A percentile compares a stretch with the other conserved stretches of the same genome.
Evolutionary conservation across 2,888 invertebrate species (phyloP).

Genomic region (Parasteatoda lunata): DNA sequence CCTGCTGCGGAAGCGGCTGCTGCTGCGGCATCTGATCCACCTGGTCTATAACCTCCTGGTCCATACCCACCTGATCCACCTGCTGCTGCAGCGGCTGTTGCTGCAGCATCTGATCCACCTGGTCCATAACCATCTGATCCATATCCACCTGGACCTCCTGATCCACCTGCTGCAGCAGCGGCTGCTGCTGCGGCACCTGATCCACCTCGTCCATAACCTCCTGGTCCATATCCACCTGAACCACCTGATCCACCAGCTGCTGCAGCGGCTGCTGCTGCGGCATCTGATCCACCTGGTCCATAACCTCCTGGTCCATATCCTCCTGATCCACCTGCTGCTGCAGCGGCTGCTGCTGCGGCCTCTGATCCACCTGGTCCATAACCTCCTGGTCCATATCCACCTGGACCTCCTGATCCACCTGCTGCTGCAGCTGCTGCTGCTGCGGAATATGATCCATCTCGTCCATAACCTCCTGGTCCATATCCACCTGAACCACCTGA

Average conservation of each 20-base stretch:
- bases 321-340: not conserved
- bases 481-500: too few relatives aligned
- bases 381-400: too few relatives aligned
- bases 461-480: too few relatives aligned
- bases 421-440: too few relatives aligned
- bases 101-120: not conserved
- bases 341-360: not conserved
- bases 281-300: not conserved
- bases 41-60: not conserved
- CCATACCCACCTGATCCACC: not conserved
- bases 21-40: not conserved
- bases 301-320: not conserved
- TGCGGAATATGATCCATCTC: too few relatives aligned
- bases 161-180: not conserved
- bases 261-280: not conserved
- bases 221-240: too few relatives aligned
- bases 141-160: not conserved
- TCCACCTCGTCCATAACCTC: too few relatives aligned
- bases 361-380: not conserved
- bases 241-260: not conserved
- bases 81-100: constrained; percentile 6
- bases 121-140: not conserved
- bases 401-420: too few relatives aligned
- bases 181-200: not conserved
- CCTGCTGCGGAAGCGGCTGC: too few relatives aligned